Evolutionary conservation across 2,113 vertebrate species (phyloP).

Genomic region (Petrocephalus microphthalmus): DNA sequence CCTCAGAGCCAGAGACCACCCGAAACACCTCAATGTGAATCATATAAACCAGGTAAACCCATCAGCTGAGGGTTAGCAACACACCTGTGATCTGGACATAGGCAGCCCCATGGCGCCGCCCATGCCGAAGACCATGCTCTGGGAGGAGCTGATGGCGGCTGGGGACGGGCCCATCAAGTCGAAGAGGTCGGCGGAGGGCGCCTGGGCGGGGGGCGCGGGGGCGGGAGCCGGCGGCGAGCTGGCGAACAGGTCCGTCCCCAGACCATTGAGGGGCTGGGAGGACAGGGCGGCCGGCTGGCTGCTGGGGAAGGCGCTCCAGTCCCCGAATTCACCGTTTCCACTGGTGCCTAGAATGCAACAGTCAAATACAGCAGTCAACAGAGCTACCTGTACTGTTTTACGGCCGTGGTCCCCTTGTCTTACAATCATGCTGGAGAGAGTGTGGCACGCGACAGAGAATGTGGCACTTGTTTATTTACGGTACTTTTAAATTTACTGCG

Average conservation of each 20-base stretch:
- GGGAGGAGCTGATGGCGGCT: constrained; percentile 76
- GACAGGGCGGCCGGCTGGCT: constrained; percentile 57
- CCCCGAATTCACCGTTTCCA: constrained; percentile 89
- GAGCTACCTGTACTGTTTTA: neutral
- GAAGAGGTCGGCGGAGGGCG: constrained; percentile 76
- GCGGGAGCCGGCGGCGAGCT: constrained; percentile 54
- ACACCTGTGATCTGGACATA: constrained; percentile 68
- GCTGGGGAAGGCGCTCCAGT: constrained; percentile 86
- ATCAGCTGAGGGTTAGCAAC: neutral
- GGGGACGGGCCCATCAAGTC: constrained; percentile 82
- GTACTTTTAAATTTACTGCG: neutral
- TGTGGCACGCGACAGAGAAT: neutral
- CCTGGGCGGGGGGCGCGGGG: constrained; percentile 28
- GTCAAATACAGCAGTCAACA: no score
- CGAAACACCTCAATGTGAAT: neutral
- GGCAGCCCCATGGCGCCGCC: constrained; percentile 57
- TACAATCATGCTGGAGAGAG: neutral
- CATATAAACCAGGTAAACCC: neutral
- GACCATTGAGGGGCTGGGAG: constrained; percentile 52
- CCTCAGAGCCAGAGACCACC: neutral
- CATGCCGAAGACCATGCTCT: constrained; percentile 89
- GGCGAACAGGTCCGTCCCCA: constrained; percentile 50
- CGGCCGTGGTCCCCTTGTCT: neutral
- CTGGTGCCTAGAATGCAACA: constrained; percentile 63
- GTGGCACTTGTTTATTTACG: neutral